Base-by-base conservation (phyloP, 2,797 vertebrate genomes). In the Rhinella marina region DNA sequence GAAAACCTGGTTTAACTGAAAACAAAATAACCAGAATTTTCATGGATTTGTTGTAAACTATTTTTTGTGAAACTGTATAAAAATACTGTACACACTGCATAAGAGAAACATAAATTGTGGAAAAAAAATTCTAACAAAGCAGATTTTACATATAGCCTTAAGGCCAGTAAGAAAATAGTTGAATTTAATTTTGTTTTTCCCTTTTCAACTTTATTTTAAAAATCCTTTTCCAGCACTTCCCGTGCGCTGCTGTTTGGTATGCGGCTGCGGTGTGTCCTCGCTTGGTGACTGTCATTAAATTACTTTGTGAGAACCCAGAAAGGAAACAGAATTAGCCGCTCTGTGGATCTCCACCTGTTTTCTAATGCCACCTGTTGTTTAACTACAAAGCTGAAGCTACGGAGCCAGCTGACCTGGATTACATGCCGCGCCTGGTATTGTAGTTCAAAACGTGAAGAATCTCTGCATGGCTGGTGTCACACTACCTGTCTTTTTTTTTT, bases 291-390 rank as follows among this genome's bases (percentile, higher is more conserved):
- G n/a, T 82, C 81, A 66, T 82, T 66, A 68, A 66, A 82, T 25
- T 27, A 68, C 27, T 27, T 52, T 82, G 25, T 16, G 54, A 21
- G n/a, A 27, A 27, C 62, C 66, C 27, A 82, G 81, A 19, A 10
- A 54, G 64, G 81, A 70, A 82, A 54, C 64, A 68, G 80, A 25
- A 25, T 50, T 82, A 68, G 32, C 32, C 9, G 23, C 32, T 54
- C 48, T 2, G 81, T 25, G 11, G 48, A 27, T 64, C 80, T 82
- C 61, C 81, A 82, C 81, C 81, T 82, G 81, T 48, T 84, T 11
- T 72, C 66, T 70, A 19, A 21, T 9, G 29, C 52, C 66, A 72
- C 52, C 66, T 84, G 82, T 84, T 84, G 68, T 32, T 32, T 59
- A 5, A 73, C 64, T 72, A 73, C 82, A 84, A 64, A 17, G 56